phyloP scores from a whole-genome alignment of 2,888 invertebrate genomes.

The Hanleya hanleyi region DNA sequence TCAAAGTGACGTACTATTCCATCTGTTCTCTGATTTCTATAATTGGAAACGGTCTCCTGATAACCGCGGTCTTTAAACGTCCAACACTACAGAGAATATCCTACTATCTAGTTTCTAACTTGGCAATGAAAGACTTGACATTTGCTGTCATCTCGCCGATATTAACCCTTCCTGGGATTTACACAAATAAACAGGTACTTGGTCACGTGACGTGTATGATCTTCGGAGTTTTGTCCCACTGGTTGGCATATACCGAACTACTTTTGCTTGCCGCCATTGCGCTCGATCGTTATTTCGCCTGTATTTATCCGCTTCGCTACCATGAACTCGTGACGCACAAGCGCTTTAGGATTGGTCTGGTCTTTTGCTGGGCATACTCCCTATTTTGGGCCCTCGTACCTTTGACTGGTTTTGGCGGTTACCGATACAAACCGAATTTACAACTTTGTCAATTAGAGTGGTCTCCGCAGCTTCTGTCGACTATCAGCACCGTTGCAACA shows the following conservation, averaged over 20 bases:
- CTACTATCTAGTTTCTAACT: background rate
- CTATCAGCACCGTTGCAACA: background rate
- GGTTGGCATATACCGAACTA: background rate
- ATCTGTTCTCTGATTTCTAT: background rate
- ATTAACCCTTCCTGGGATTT: background rate
- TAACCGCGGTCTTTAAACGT: background rate
- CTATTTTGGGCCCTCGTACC: background rate
- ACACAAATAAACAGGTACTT: background rate
- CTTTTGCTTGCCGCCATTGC: background rate
- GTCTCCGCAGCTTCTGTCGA: background rate
- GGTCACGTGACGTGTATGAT: background rate
- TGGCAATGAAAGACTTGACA: background rate
- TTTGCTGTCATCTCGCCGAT: background rate
- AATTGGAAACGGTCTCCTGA: background rate
- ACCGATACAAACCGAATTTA: background rate
- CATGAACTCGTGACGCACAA: background rate
- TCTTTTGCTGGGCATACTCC: background rate
- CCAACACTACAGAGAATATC: background rate
- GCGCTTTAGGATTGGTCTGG: background rate
- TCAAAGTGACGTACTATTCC: background rate
- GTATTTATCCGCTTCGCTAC: slow-evolving; percentile 1
- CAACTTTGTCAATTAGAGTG: background rate
- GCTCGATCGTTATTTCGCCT: background rate
- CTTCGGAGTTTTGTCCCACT: background rate
- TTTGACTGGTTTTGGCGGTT: background rate